Conservation (phyloP, 2,888 invertebrate species). For the Polydrusus pterygomalis region DNA sequence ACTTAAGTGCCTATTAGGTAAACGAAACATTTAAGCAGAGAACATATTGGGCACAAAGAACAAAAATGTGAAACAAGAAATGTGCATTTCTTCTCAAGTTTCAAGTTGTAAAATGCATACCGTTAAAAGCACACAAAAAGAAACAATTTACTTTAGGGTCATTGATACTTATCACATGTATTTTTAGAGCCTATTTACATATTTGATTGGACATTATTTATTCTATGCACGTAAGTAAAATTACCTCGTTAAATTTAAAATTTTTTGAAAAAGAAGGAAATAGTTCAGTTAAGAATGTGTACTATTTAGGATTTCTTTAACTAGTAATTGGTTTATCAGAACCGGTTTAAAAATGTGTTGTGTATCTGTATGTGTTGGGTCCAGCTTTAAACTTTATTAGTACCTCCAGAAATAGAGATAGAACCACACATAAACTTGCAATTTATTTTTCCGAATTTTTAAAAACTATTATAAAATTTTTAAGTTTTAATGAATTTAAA, state of each 20-base stretch:
- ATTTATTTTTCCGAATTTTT: too few species aligned
- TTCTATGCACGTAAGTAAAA: conserved; percentile 42
- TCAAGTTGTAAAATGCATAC: conserved; percentile 40
- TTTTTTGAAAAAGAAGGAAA: background rate
- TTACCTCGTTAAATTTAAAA: conserved; percentile 6
- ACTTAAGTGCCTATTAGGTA: background rate
- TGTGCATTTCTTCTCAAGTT: conserved; percentile 37
- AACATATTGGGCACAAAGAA: background rate
- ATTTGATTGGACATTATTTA: conserved; percentile 42
- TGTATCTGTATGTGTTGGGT: too few species aligned
- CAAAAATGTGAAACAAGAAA: conserved; percentile 28
- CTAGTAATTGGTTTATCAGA: background rate
- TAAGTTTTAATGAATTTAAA: too few species aligned
- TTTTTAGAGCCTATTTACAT: conserved; percentile 46
- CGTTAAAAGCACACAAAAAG: conserved; percentile 47
- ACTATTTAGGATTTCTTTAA: background rate
- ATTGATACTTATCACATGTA: conserved; percentile 47
- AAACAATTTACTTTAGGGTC: conserved; percentile 45
- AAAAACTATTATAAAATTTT: too few species aligned
- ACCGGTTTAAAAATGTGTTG: too few species aligned
- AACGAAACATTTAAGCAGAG: conserved; percentile 5
- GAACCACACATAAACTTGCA: too few species aligned
- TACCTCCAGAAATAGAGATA: too few species aligned
- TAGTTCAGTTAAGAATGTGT: background rate
- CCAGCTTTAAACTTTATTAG: too few species aligned